Conservation (phyloP, 2,113 vertebrate genomes). For the Oophaga pumilio region DNA sequence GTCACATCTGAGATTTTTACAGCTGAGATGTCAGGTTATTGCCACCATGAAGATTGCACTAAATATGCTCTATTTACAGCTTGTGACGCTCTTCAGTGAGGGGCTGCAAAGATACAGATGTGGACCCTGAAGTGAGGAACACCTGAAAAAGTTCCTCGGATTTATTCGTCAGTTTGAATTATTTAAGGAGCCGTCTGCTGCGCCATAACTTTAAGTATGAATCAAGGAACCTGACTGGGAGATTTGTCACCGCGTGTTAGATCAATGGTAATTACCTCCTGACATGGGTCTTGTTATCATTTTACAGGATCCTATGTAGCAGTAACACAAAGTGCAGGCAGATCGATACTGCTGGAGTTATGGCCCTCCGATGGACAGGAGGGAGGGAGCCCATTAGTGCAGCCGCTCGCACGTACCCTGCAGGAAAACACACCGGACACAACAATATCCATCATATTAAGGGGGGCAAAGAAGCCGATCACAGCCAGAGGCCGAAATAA, state of each 20-base stretch:
- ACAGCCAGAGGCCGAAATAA: conserved; percentile 2
- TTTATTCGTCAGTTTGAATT: conserved; percentile 75
- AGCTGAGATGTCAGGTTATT: no score
- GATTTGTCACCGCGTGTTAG: conserved; percentile 90
- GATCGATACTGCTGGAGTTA: conserved; percentile 93
- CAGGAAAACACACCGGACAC: conserved; percentile 72
- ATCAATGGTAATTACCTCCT: conserved; percentile 99
- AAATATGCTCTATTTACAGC: no score
- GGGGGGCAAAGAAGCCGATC: conserved; percentile 21
- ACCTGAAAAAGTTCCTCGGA: conserved; percentile 61
- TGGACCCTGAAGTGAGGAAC: conserved; percentile 61
- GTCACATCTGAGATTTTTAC: no score
- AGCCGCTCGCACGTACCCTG: conserved; percentile 68
- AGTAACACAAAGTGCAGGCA: conserved; percentile 79
- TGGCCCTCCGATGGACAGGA: conserved; percentile 83
- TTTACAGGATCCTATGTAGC: conserved; percentile 90
- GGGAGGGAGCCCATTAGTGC: conserved; percentile 89
- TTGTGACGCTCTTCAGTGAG: no score
- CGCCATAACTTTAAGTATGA: conserved; percentile 82
- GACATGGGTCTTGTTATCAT: conserved; percentile 98
- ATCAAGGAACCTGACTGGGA: conserved; percentile 82
- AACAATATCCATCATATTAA: conserved; percentile 72
- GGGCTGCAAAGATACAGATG: background rate
- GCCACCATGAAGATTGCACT: background rate
- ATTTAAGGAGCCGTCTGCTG: conserved; percentile 73